A percentile compares a stretch with the other conserved stretches of the same genome.
Conservation (phyloP, 2,113 vertebrate genomes). For the Halichoerus grypus region DNA sequence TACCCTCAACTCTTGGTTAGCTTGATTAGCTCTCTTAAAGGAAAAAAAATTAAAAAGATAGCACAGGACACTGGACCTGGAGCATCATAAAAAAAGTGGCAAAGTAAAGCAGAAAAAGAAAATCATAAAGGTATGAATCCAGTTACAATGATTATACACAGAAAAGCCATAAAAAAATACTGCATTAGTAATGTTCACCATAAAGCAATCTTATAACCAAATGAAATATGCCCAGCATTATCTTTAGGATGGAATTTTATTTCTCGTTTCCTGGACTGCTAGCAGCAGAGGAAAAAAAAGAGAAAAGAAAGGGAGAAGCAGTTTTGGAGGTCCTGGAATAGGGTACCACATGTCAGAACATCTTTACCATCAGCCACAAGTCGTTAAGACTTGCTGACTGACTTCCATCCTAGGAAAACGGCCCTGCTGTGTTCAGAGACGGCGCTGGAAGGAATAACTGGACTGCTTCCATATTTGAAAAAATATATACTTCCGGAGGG, state of each 20-base stretch:
- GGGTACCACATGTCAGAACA: constrained; percentile 50
- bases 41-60: background rate
- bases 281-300: constrained; percentile 60
- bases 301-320: background rate
- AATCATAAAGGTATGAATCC: constrained; percentile 80
- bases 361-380: constrained; percentile 74
- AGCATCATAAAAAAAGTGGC: constrained; percentile 56
- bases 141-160: constrained; percentile 75
- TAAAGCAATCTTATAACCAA: constrained; percentile 88
- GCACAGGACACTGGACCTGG: background rate
- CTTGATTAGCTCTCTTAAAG: background rate
- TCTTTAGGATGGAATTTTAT: constrained; percentile 86
- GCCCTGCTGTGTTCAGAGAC: constrained; percentile 40
- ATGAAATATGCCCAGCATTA: constrained; percentile 88
- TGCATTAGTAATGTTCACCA: constrained; percentile 85
- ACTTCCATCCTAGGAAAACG: constrained; percentile 60
- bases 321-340: background rate
- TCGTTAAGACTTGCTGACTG: constrained; percentile 71
- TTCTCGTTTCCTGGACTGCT: constrained; percentile 86
- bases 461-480: constrained; percentile 33
- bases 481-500: constrained; percentile 56
- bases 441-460: constrained; percentile 48
- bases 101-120: constrained; percentile 75
- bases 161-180: constrained; percentile 87
- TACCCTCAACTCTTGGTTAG: background rate